Conservation (phyloP, 2,888 invertebrate genomes). For the Pseudeuparius sepicola region DNA sequence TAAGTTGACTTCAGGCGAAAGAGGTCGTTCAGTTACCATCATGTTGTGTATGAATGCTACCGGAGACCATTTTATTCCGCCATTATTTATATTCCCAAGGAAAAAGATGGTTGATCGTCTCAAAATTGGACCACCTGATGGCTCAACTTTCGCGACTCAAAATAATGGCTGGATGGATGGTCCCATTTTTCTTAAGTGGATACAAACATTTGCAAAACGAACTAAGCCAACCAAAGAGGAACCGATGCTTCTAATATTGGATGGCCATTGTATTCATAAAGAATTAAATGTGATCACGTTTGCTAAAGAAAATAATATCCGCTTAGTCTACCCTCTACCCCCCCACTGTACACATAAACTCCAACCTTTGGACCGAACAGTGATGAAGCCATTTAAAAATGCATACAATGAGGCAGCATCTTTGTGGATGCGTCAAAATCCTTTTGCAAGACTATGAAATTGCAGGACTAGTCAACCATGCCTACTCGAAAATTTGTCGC, state of each 20-base stretch:
- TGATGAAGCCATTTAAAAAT: conserved; percentile 5
- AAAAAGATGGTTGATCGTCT: conserved; percentile 1
- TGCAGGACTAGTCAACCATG: neutral
- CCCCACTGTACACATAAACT: neutral
- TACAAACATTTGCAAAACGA: neutral
- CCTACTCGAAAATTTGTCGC: neutral
- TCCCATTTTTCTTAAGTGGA: neutral
- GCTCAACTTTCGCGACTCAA: neutral
- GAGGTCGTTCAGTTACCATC: conserved; percentile 6
- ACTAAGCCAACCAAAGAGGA: conserved; percentile 3
- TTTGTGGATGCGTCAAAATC: conserved; percentile 3
- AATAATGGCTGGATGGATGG: conserved; percentile 6
- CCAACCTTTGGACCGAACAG: neutral
- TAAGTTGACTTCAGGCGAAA: neutral
- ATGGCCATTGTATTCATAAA: no score
- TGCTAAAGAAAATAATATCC: no score
- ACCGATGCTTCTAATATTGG: conserved; percentile 1
- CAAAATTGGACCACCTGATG: conserved; percentile 3
- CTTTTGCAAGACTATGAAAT: neutral
- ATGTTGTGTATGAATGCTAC: neutral
- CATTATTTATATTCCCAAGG: neutral
- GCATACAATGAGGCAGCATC: conserved; percentile 5
- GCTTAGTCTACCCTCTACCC: no score
- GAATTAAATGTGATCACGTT: no score
- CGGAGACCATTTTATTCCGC: conserved; percentile 2